Percentiles rank a stretch among this genome's conserved stretches.
These are phyloP conservation scores for Ypsolopha scabrella DNA, from an alignment of 2,888 invertebrate species.

Conservation along the genomic window DNA sequence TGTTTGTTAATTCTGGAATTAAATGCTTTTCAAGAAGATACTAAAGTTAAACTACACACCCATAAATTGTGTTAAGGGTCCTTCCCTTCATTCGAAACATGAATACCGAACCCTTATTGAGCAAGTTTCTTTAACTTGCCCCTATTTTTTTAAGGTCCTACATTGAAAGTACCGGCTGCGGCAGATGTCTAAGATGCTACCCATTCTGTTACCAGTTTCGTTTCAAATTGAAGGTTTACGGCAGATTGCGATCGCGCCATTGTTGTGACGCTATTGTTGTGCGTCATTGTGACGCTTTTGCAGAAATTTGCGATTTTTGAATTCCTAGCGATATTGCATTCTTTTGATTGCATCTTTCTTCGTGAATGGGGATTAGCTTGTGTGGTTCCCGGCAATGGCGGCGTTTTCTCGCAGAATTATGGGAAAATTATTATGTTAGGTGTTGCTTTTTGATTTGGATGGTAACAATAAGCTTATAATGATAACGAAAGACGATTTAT, in stretches of 20 bases:
- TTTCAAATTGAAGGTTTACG: constrained; percentile 6
- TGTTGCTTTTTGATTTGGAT: no score
- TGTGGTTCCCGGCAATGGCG: constrained; percentile 43
- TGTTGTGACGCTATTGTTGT: constrained; percentile 53
- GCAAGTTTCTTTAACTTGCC: neutral
- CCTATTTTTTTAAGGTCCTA: neutral
- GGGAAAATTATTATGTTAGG: neutral
- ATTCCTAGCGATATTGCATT: constrained; percentile 44
- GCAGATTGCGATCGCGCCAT: constrained; percentile 11
- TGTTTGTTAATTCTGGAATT: no score
- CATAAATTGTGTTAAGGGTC: no score
- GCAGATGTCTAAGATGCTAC: constrained; percentile 49
- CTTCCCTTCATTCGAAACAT: no score
- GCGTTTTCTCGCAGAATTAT: constrained; percentile 8
- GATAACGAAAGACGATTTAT: no score
- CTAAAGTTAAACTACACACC: no score
- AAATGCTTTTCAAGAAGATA: no score
- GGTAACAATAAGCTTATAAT: no score
- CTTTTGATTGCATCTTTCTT: constrained; percentile 28
- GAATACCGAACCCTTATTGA: neutral
- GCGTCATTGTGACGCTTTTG: constrained; percentile 39
- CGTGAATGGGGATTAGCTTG: constrained; percentile 26
- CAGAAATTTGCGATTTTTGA: constrained; percentile 38
- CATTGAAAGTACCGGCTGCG: constrained; percentile 35
- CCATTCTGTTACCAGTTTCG: constrained; percentile 57